These are phyloP conservation scores for Apaloderma vittatum DNA, from an alignment of 2,113 vertebrate species.

Conservation along the genomic window DNA sequence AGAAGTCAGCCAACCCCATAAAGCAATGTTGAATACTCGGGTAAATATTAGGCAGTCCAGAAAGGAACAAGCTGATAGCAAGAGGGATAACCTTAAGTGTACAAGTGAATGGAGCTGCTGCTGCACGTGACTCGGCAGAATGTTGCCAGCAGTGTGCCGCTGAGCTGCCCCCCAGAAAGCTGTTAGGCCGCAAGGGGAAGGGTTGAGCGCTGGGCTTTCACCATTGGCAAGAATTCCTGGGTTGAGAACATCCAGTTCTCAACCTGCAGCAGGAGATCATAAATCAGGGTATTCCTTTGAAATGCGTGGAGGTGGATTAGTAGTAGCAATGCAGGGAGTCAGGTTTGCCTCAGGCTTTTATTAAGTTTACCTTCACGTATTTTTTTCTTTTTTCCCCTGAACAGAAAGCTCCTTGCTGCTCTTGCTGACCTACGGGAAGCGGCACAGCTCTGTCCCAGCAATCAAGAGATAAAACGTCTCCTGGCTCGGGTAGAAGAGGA, in stretches of 20 bases:
- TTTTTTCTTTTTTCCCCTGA: background rate
- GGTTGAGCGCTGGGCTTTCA: background rate
- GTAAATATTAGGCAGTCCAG: background rate
- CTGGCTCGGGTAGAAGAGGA: constrained; percentile 94
- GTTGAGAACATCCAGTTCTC: background rate
- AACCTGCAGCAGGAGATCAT: background rate
- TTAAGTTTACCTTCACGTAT: background rate
- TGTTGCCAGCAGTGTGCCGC: background rate
- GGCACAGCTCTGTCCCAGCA: constrained; percentile 91
- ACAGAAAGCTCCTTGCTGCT: constrained; percentile 91
- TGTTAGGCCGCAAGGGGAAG: background rate
- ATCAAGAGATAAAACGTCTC: constrained; percentile 92
- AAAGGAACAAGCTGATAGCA: background rate
- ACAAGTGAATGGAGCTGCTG: background rate
- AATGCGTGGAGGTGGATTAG: background rate
- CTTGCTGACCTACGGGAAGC: constrained; percentile 93
- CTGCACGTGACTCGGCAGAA: background rate
- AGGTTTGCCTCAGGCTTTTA: background rate
- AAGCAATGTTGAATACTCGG: background rate
- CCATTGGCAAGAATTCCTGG: background rate
- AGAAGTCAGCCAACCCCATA: background rate
- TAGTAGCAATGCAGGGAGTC: background rate
- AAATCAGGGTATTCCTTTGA: background rate
- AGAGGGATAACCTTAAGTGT: background rate
- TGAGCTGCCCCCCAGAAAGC: no score